Evolutionary conservation across 1,140 invertebrate species (phyloP).

Genomic region (Papilio aristodemus): DNA sequence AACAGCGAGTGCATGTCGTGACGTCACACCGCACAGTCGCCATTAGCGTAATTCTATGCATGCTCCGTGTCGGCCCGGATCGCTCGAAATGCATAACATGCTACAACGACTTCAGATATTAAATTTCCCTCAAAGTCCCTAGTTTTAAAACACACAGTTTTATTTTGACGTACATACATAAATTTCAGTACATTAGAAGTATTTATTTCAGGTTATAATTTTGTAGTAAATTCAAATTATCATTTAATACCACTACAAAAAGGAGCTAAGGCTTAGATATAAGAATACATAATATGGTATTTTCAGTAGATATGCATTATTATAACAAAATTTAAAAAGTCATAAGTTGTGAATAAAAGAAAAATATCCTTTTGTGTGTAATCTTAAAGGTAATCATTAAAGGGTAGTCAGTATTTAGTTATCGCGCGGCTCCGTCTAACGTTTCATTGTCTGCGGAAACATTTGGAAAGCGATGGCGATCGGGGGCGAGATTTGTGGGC

Average conservation of each 20-base stretch:
- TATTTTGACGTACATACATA: not conserved
- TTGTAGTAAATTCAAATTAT: not conserved
- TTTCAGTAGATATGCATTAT: no score
- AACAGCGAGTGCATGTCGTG: not conserved
- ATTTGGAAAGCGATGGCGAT: conserved; percentile 24
- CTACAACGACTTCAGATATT: conserved; percentile 9
- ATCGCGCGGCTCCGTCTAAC: not conserved
- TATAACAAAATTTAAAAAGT: no score
- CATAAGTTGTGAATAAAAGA: not conserved
- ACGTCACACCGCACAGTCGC: not conserved
- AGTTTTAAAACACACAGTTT: not conserved
- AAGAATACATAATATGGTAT: no score
- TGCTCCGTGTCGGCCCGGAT: not conserved
- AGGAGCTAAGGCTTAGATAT: no score
- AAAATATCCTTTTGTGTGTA: not conserved
- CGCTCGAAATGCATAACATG: not conserved
- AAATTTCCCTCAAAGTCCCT: not conserved
- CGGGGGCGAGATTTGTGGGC: conserved; percentile 16
- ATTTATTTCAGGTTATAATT: not conserved
- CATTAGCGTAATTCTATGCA: conserved; percentile 5
- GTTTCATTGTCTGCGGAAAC: conserved; percentile 30
- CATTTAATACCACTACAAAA: no score
- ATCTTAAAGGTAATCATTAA: conserved; percentile 14
- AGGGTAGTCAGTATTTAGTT: conserved; percentile 21
- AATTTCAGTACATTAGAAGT: not conserved